phyloP scores from a whole-genome alignment of 1,140 invertebrate species.

The Heliconius melpomene region DNA sequence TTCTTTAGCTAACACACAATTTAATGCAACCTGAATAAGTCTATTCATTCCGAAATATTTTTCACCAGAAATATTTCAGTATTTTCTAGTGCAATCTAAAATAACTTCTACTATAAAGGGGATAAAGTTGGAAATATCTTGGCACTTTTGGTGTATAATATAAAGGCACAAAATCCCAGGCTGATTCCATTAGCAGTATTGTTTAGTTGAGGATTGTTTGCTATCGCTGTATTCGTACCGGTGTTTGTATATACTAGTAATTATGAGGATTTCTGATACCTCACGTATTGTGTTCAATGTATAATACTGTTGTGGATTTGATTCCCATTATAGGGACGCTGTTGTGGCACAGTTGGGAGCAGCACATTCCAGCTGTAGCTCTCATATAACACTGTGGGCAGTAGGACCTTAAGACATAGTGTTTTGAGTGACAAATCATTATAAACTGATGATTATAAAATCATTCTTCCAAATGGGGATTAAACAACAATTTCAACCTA shows the following conservation, averaged over 20 bases:
- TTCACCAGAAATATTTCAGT: not conserved
- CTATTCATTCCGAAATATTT: not conserved
- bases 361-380: too few relatives aligned
- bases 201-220: constrained; percentile 8
- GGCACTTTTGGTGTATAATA: not conserved
- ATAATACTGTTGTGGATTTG: not conserved
- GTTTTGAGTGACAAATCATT: too few relatives aligned
- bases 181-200: constrained; percentile 3
- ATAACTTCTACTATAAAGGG: not conserved
- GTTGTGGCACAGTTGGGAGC: not conserved
- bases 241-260: constrained; percentile 2
- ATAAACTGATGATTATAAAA: too few relatives aligned
- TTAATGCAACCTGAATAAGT: constrained; percentile 3
- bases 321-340: not conserved
- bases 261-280: not conserved
- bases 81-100: not conserved
- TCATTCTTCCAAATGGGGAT: too few relatives aligned
- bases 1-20: constrained; percentile 2
- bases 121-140: not conserved
- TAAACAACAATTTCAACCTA: too few relatives aligned
- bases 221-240: constrained; percentile 1
- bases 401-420: too few relatives aligned
- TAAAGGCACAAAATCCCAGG: not conserved
- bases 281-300: not conserved
- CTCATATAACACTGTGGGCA: too few relatives aligned